Base-by-base conservation (phyloP, 2,797 vertebrate species). In the Microctenopoma lineatum region DNA sequence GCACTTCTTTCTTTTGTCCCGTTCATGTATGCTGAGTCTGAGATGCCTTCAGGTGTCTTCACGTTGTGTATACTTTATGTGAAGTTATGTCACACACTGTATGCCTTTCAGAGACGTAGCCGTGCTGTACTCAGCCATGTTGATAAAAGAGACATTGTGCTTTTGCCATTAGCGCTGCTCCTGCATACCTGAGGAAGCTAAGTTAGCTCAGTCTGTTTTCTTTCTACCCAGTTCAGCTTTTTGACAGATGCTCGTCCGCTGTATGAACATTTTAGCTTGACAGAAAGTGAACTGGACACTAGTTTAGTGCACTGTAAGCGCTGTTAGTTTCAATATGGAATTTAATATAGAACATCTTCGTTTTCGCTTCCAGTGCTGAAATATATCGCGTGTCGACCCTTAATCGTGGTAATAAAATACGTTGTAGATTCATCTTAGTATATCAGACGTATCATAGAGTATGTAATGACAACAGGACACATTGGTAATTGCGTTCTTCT, bases 21-120 rank as follows among this genome's bases (percentile, higher is more conserved):
- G 45, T 84, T 75, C 64, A 76, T 12, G 47, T 63, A 51, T 15
- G 54, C 47, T 27, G 7, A 46, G 18, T 57, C 46, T 25, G 39
- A 53, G 4, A 44, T 50, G 69, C 77, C 75, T 83, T 41, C 60
- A 59, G 74, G 79, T 84, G 55, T 50, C 44, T 84, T 54, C 48
- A 11, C 6, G 29, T 58, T 54, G 62, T 51, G 60, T 26, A 41
- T 46, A 60, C 52, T 80, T 74, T 34, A 57, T 67, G 60, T 73
- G 34, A 56, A 39, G 67, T 81, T 80, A 71, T 56, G 73, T 84
- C 70, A 75, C 8, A 18, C 48, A 46, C 47, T 73, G 80, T 72
- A 52, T 41, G 63, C 46, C 70, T 66, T 34, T 32, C 26, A 59
- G 56, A 73, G 26, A 26, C 58, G 51, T 26, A 36, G 46, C 52